phyloP scores from a whole-genome alignment of 2,113 vertebrate species.

The Pimephales promelas region DNA sequence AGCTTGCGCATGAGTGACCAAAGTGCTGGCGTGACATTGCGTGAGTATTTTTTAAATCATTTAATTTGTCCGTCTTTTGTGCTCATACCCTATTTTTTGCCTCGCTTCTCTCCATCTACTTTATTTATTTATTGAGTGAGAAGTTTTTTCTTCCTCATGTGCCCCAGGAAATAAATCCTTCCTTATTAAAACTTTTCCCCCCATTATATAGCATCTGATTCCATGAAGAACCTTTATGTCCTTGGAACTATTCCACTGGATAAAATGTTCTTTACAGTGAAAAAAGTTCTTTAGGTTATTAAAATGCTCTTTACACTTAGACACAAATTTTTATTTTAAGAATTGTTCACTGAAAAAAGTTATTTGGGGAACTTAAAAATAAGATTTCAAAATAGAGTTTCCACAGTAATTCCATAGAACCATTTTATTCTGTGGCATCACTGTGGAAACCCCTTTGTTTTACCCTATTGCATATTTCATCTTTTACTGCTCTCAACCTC shows the following conservation, averaged over 20 bases:
- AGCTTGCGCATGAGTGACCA: constrained; percentile 17
- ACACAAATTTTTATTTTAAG: too few species aligned
- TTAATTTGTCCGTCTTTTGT: background rate
- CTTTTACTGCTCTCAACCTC: constrained; percentile 29
- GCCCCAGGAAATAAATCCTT: background rate
- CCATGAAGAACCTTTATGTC: background rate
- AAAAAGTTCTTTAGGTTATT: background rate
- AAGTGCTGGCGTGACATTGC: background rate
- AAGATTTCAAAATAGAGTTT: too few species aligned
- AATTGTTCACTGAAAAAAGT: background rate
- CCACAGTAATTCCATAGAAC: too few species aligned
- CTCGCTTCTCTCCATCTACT: background rate
- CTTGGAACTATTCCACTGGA: background rate
- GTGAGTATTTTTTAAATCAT: constrained; percentile 10
- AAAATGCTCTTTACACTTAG: background rate
- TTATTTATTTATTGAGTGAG: constrained; percentile 12
- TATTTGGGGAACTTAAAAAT: background rate
- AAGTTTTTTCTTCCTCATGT: background rate
- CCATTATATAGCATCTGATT: background rate
- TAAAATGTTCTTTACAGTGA: background rate
- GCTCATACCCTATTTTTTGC: background rate
- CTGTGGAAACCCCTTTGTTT: background rate
- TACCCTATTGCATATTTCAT: constrained; percentile 26
- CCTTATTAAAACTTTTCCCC: too few species aligned
- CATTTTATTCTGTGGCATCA: too few species aligned